Conservation (phyloP, 2,888 invertebrate genomes). For the Dendrolimus pini region DNA sequence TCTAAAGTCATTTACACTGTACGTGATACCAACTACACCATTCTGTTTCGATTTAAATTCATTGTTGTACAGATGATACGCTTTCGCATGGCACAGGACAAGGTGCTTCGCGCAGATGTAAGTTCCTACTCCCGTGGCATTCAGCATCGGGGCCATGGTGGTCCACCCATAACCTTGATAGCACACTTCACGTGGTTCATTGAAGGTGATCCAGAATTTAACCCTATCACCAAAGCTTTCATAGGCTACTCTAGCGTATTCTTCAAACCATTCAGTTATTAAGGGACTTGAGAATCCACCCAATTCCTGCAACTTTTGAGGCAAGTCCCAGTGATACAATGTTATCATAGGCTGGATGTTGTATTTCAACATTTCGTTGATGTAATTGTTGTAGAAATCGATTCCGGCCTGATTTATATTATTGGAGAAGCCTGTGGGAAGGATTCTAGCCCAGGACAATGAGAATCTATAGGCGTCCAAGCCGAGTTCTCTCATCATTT, state of each 20-base stretch:
- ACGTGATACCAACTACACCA: constrained; percentile 32
- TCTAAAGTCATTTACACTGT: constrained; percentile 28
- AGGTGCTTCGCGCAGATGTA: constrained; percentile 66
- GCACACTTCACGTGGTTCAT: constrained; percentile 66
- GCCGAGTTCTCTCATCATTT: constrained; percentile 54
- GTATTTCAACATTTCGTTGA: constrained; percentile 76
- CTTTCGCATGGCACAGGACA: constrained; percentile 71
- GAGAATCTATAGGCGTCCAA: constrained; percentile 72
- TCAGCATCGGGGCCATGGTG: constrained; percentile 38
- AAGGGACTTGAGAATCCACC: constrained; percentile 67
- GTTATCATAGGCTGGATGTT: constrained; percentile 78
- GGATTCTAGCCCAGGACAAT: constrained; percentile 78
- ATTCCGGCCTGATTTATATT: constrained; percentile 76
- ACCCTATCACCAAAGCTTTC: constrained; percentile 63
- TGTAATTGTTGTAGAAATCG: constrained; percentile 79
- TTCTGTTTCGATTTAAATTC: constrained; percentile 34
- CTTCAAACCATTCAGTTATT: constrained; percentile 57
- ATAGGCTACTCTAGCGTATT: constrained; percentile 59
- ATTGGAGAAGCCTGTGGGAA: constrained; percentile 72
- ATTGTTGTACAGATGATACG: constrained; percentile 46
- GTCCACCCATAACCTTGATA: constrained; percentile 51
- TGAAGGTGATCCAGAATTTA: constrained; percentile 75
- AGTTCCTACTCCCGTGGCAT: constrained; percentile 52
- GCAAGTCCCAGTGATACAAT: constrained; percentile 73
- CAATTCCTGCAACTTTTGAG: constrained; percentile 64